Evolutionary conservation across 1,140 invertebrate genomes (phyloP), one percentile per base, ranked within the genome.

Genomic region (Drosophila miranda): DNA sequence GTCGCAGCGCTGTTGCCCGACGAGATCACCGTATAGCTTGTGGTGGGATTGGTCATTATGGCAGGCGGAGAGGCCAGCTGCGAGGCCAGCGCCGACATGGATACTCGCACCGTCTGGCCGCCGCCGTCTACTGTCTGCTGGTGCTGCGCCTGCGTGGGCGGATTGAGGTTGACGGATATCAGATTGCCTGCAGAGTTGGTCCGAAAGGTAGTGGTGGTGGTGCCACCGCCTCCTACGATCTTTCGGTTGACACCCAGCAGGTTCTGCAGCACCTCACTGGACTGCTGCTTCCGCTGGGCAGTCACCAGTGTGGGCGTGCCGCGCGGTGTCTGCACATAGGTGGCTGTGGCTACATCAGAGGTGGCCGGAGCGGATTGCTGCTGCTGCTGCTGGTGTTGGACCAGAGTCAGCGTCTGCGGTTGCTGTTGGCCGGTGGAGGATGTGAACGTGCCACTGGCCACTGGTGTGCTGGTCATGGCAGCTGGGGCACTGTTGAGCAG

Each of bases 401-500:
- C 84, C 43, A 80, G 51, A 6, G 74, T 90, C 48, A 81, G 50
- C 26, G 76, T 89, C 44, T 77, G 83, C n/a, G 69, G 87, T 42
- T 74, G 74, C 45, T 74, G 82, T 73, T 67, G 90, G 51, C 64
- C 91, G 26, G 89, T 90, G 62, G 69, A 91, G 68, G 90, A 57
- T 1, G 88, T 90, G 34, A 90, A 90, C 0, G 89, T 90, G 30
- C 84, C 89, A 58, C 90, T 91, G n/a, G 89, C 90, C 30, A 91
- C 90, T 6, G 90, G 90, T 1, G 91, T 92, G 63, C 93, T 94
- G 11, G 93, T 93, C 92, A 93, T 93, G 68, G 92, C 93, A 8
- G 94, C 94, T 43, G 95, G 94, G 45, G 94, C 94, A 78, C 94
- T 95, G 80, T 95, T 95, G 60, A 96, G 89, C 64, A 95, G 81